A percentile compares a stretch with the other conserved stretches of the same genome.
phyloP scores from a whole-genome alignment of 2,888 invertebrate genomes.

The Holacanthella duospinosa region DNA sequence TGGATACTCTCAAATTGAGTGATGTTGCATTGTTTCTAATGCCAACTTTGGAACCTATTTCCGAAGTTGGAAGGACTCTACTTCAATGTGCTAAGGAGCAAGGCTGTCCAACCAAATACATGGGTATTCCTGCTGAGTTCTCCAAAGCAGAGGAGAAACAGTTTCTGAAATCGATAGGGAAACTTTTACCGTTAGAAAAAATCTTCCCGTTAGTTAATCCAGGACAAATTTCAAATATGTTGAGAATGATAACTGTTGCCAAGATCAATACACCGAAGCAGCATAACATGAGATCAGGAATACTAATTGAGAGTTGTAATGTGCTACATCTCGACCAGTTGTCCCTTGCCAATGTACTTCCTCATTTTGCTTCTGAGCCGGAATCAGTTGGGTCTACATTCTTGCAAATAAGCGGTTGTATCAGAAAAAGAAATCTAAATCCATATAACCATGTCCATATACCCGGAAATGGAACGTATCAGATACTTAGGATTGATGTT shows the following conservation, averaged over 20 bases:
- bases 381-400: constrained; percentile 46
- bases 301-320: constrained; percentile 25
- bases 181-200: constrained; percentile 48
- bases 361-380: constrained; percentile 14
- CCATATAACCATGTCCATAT: constrained; percentile 84
- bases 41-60: constrained; percentile 59
- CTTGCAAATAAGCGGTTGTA: constrained; percentile 72
- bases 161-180: constrained; percentile 25
- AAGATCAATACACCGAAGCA: constrained; percentile 30
- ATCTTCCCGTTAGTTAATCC: constrained; percentile 75
- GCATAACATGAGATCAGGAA: constrained; percentile 25
- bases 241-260: constrained; percentile 30
- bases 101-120: constrained; percentile 65
- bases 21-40: constrained; percentile 72
- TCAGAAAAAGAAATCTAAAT: constrained; percentile 70
- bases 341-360: constrained; percentile 14
- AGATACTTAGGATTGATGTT: constrained; percentile 61
- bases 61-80: constrained; percentile 67
- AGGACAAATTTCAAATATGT: constrained; percentile 41
- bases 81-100: constrained; percentile 71
- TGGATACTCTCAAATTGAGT: constrained; percentile 77
- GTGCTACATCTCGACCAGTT: constrained; percentile 13
- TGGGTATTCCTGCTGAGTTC: constrained; percentile 44
- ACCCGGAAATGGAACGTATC: constrained; percentile 85
- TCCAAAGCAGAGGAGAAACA: constrained; percentile 41